Evolutionary conservation across 2,888 invertebrate genomes (phyloP), one percentile per base, ranked within the genome.

Genomic region (Sinhomidia bicolor): DNA sequence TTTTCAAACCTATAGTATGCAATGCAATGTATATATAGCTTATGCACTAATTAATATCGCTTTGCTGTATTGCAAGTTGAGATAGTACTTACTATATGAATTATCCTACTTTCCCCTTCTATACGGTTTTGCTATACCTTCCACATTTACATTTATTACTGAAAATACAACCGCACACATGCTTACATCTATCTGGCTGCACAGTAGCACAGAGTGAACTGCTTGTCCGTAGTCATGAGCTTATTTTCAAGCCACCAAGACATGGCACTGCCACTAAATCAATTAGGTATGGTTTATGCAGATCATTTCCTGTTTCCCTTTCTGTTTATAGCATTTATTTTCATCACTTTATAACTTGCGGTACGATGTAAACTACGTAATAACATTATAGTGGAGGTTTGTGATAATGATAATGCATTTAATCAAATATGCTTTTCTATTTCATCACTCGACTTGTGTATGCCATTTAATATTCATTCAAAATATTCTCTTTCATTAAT

Each of bases 201-300:
- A n/a, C n/a, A n/a, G n/a, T n/a, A n/a, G n/a, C n/a, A n/a, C n/a
- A n/a, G n/a, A n/a, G n/a, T n/a, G n/a, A n/a, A n/a, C n/a, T n/a
- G 10, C 26, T 60, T 60, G n/a, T 60, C 26, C 57, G 20, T 26
- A n/a, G n/a, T n/a, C n/a, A n/a, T 26, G 10, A 62, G 29, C 62
- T 62, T 14, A 26, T 29, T 47, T 47, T 47, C 44, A 23, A 23
- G 47, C 74, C 74, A 74, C 74, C 17, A 74, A 74, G 74, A 47
- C 6, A 26, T 9, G 12, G 47, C 47, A 9, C 0, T n/a, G 23
- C 85, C 78, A 29, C 85, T 78, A 78, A 85, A 85, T 85, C 85
- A 85, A 85, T 85, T 85, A 85, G 26, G 29, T 78, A 36, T 74
- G 74, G 47, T 62, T 78, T 47, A 78, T 78, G 76, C 62, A 85